Evolutionary conservation across 1,140 invertebrate species (phyloP).

Genomic region (Wiebesia pumilae): DNA sequence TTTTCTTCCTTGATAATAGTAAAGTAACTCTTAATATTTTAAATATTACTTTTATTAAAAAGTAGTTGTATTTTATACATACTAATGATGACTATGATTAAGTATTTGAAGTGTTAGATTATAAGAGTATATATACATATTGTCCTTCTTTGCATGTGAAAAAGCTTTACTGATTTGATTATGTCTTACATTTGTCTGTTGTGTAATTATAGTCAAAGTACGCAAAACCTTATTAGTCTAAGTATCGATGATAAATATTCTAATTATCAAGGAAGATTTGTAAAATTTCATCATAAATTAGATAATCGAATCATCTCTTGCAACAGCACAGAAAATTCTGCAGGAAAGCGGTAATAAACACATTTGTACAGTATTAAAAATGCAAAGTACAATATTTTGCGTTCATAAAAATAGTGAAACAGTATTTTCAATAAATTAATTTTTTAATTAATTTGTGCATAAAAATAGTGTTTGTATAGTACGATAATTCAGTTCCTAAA

Average conservation of each 20-base stretch:
- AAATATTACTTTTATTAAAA: slow-evolving; percentile 18
- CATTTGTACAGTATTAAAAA: slow-evolving; percentile 1
- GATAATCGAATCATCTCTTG: not conserved
- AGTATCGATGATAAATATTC: not conserved
- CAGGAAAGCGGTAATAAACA: not conserved
- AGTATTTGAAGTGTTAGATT: not conserved
- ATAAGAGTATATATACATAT: not conserved
- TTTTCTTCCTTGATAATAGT: slow-evolving; percentile 35
- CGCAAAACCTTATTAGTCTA: not conserved
- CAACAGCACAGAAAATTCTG: not conserved
- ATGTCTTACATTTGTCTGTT: not conserved
- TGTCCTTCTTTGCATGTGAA: not conserved
- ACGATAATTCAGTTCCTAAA: not conserved
- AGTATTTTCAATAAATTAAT: no score
- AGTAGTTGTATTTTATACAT: not conserved
- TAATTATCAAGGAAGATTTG: slow-evolving; percentile 24
- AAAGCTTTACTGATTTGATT: not conserved
- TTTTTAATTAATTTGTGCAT: slow-evolving; percentile 14
- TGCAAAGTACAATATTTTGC: not conserved
- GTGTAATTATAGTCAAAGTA: not conserved
- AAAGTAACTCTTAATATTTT: not conserved
- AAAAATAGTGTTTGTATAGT: slow-evolving; percentile 6
- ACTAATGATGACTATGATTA: not conserved
- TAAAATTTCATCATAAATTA: slow-evolving; percentile 8
- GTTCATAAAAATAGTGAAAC: not conserved